phyloP scores from a whole-genome alignment of 2,113 vertebrate species.

The Pipra filicauda region DNA sequence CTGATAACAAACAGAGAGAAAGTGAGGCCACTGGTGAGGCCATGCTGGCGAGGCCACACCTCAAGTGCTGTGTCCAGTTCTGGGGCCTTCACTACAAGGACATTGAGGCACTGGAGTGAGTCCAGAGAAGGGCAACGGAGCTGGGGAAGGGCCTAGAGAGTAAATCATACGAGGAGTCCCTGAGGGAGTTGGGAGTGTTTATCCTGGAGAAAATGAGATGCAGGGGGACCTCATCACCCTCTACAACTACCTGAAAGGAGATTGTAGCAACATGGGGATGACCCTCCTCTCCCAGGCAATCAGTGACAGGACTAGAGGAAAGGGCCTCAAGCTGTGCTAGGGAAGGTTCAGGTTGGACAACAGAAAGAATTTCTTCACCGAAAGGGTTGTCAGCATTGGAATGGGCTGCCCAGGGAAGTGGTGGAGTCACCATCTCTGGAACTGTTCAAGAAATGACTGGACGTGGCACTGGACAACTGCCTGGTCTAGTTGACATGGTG shows the following conservation, averaged over 20 bases:
- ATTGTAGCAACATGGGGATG: not conserved
- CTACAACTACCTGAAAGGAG: not conserved
- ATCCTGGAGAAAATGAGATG: not conserved
- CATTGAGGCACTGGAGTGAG: not conserved
- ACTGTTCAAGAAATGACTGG: not conserved
- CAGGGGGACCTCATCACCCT: not conserved
- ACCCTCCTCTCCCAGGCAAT: not conserved
- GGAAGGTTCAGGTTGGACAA: not conserved
- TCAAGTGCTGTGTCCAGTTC: not conserved
- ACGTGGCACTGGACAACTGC: fast-evolving
- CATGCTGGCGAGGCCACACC: not conserved
- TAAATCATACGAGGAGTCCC: not conserved
- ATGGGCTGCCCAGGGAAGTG: not conserved
- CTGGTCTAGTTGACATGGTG: not conserved
- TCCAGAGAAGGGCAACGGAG: not conserved
- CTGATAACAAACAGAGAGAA: not conserved
- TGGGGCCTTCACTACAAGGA: not conserved
- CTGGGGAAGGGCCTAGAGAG: not conserved
- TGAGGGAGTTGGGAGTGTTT: not conserved
- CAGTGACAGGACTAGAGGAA: not conserved
- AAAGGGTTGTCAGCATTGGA: not conserved
- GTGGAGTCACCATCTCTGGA: not conserved
- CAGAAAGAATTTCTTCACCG: not conserved
- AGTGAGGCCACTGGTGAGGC: not conserved
- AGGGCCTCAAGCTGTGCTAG: not conserved